Base-by-base conservation (phyloP, 2,113 vertebrate genomes). In the Dipodomys spectabilis region DNA sequence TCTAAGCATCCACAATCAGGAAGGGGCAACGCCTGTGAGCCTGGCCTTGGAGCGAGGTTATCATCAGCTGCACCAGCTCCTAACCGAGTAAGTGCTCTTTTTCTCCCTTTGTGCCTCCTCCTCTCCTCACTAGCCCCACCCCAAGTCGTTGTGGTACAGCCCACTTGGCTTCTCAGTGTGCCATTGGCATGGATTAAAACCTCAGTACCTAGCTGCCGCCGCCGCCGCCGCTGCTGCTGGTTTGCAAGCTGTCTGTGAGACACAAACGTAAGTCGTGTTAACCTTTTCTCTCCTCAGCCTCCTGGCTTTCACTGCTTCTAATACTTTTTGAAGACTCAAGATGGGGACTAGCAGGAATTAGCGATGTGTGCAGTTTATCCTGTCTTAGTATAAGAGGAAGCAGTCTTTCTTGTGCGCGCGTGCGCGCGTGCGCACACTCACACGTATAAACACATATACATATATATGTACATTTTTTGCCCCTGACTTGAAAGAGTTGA, bases 31-130 rank as follows among this genome's bases (percentile, higher is more conserved):
- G 0, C 99, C 99, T 0, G 97, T 98, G 1, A 97, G 97, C 94
- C 69, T 99, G 73, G 99, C 99, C 11, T 95, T 98, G 84, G 98
- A 98, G 67, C 97, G 98, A 82, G 99, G 99, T 88, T 98, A 99
- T 92, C 92, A 96, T 82, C 96, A 97, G 67, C 97, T 99, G 60
- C 97, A 98, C 25, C 96, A 98, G 69, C 98, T 99, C 73, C 97
- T 99, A 53, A 98, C 97, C 28, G 97, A 98, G 99, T 99, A 97
- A 98, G 98, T 95, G 57, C 71, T 72, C 71, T 0, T 94, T 73
- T 64, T 86, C 95, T 90, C 30, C 62, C 0, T 0, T 82, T 88
- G 35, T 73, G 93, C 67, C 53, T 60, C 86, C 53, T 60, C 86
- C 28, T 27, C 83, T 72, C 64, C 7, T 12, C 35, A 2, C 22